A percentile compares a stretch with the other conserved stretches of the same genome.
These are phyloP conservation scores for Arion vulgaris DNA, from an alignment of 1,140 invertebrate genomes.

Conservation along the genomic window DNA sequence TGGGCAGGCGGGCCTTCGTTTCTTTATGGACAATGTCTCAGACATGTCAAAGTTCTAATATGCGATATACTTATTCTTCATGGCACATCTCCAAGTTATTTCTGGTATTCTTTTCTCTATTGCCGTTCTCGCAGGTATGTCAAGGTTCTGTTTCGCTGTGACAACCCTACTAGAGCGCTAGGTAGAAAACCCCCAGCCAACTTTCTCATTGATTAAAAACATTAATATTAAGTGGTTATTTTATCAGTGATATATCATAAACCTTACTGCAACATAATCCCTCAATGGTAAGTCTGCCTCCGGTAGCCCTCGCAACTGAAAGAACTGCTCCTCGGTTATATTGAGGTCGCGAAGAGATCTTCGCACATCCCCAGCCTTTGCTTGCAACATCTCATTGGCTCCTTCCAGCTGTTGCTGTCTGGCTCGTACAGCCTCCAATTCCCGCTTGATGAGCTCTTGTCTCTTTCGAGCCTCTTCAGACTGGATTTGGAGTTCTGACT, in stretches of 20 bases:
- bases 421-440: slow-evolving; percentile 66
- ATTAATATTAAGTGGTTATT: no score
- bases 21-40: no score
- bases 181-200: no score
- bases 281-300: slow-evolving; percentile 69
- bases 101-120: no score
- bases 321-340: slow-evolving; percentile 69
- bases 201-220: no score
- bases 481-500: slow-evolving; percentile 70
- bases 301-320: slow-evolving; percentile 60
- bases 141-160: no score
- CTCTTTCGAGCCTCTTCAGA: slow-evolving; percentile 67
- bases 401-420: slow-evolving; percentile 70
- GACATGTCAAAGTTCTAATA: no score
- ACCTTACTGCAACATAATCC: slow-evolving; percentile 71
- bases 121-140: no score
- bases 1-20: no score
- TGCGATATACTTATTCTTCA: no score
- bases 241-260: neutral
- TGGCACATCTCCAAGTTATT: no score
- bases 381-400: slow-evolving; percentile 70
- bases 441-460: slow-evolving; percentile 66
- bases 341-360: slow-evolving; percentile 64
- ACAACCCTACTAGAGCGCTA: no score
- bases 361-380: slow-evolving; percentile 69